Percentiles rank a stretch among this genome's conserved stretches.
Conservation (phyloP, 1,140 invertebrate genomes). For the Procambarus virginalis region DNA sequence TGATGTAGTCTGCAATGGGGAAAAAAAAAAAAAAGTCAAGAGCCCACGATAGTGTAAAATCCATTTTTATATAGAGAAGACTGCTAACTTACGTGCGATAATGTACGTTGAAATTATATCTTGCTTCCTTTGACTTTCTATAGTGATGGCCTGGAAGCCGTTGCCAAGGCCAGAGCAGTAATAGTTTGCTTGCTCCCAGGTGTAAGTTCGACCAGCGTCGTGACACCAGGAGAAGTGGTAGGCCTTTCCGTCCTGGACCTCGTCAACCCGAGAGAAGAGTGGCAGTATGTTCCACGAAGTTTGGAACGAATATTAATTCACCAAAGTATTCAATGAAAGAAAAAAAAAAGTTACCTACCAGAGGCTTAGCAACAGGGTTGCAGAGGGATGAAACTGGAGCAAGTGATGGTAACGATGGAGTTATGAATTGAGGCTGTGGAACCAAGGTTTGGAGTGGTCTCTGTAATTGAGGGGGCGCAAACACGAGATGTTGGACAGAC, state of each 20-base stretch:
- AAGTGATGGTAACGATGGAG: no score
- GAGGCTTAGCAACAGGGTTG: background rate
- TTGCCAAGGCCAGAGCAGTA: background rate
- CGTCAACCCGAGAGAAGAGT: background rate
- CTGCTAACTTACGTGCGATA: background rate
- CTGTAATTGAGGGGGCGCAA: no score
- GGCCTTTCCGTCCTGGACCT: background rate
- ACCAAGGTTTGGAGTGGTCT: no score
- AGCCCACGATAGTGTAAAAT: background rate
- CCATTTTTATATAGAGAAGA: background rate
- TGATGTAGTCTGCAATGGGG: background rate
- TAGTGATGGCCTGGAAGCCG: background rate
- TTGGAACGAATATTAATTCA: no score
- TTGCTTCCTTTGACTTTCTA: background rate
- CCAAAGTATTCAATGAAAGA: no score
- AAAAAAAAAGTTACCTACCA: background rate
- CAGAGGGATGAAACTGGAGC: background rate
- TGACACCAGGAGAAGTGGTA: conserved; percentile 11
- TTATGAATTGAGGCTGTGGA: no score
- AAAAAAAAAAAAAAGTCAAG: no score
- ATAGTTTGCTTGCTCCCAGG: background rate
- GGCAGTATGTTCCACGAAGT: background rate
- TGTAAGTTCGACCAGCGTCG: background rate
- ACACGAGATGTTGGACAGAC: no score
- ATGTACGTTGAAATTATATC: background rate